Evolutionary conservation across 2,113 vertebrate species (phyloP).

Genomic region (Cephalopterus ornatus): DNA sequence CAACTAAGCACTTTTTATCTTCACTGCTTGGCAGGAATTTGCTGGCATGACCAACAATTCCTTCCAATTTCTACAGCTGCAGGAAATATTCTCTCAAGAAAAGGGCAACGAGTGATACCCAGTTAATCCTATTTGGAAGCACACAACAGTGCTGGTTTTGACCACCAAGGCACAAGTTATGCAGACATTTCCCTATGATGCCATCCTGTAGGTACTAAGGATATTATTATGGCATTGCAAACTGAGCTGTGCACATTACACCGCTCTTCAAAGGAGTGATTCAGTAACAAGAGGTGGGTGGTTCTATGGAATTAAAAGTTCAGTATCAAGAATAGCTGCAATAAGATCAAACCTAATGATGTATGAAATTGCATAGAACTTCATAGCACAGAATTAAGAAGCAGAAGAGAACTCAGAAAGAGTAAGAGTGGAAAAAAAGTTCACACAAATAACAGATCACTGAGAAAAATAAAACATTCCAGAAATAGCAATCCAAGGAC

Average conservation of each 20-base stretch:
- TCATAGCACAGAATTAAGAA: not conserved
- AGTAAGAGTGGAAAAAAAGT: not conserved
- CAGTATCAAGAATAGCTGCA: not conserved
- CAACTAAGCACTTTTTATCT: not conserved
- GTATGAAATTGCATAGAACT: not conserved
- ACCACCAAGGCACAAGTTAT: not conserved
- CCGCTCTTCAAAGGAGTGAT: not conserved
- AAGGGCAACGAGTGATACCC: not conserved
- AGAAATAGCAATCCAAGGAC: not conserved
- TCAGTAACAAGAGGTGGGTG: conserved; percentile 8
- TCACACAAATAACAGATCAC: not conserved
- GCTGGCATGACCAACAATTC: not conserved
- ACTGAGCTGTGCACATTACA: not conserved
- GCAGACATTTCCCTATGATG: not conserved
- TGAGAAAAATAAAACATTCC: not conserved
- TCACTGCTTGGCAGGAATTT: not conserved
- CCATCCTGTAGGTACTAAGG: not conserved
- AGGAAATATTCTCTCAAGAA: not conserved
- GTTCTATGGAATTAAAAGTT: not conserved
- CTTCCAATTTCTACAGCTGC: not conserved
- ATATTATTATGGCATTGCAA: not conserved
- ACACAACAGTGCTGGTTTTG: not conserved
- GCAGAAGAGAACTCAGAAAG: not conserved
- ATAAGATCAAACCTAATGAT: conserved; percentile 4
- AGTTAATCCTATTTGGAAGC: not conserved